A percentile compares a stretch with the other conserved stretches of the same genome.
These are phyloP conservation scores for Peucedramus taeniatus DNA, from an alignment of 2,113 vertebrate species.

Conservation along the genomic window DNA sequence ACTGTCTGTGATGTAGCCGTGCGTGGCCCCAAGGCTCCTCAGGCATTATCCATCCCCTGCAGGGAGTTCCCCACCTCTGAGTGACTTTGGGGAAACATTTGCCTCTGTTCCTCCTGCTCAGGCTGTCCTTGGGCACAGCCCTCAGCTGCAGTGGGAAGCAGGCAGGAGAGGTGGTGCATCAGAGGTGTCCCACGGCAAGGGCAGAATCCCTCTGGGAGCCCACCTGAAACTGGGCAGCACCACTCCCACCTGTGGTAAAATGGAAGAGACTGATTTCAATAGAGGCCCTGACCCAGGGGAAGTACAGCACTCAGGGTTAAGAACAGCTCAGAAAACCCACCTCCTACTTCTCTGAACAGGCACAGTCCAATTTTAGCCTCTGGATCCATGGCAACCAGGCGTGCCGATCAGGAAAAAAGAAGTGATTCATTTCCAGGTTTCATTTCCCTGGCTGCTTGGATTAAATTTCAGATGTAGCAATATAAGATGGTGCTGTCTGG, in stretches of 20 bases:
- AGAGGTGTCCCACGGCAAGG: accelerated
- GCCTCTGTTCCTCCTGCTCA: not conserved
- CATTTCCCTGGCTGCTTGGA: not conserved
- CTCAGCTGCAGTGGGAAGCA: not conserved
- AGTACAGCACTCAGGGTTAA: not conserved
- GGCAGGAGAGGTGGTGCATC: not conserved
- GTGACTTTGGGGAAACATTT: not conserved
- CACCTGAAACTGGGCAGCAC: not conserved
- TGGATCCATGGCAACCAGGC: not conserved
- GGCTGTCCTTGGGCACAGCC: accelerated
- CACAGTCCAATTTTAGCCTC: not conserved
- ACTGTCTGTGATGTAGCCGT: not conserved
- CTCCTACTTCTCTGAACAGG: not conserved
- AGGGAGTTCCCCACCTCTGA: not conserved
- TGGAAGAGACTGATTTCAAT: not conserved
- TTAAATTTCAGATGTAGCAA: not conserved
- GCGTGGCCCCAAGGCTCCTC: accelerated
- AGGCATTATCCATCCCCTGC: not conserved
- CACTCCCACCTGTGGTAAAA: not conserved
- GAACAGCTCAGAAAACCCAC: not conserved
- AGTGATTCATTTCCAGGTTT: constrained; percentile 40
- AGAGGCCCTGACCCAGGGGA: accelerated
- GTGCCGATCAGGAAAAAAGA: not conserved
- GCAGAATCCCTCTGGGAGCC: not conserved
- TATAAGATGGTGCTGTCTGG: not conserved